These are phyloP conservation scores for Piaya cayana DNA, from an alignment of 2,113 vertebrate genomes.

Conservation along the genomic window DNA sequence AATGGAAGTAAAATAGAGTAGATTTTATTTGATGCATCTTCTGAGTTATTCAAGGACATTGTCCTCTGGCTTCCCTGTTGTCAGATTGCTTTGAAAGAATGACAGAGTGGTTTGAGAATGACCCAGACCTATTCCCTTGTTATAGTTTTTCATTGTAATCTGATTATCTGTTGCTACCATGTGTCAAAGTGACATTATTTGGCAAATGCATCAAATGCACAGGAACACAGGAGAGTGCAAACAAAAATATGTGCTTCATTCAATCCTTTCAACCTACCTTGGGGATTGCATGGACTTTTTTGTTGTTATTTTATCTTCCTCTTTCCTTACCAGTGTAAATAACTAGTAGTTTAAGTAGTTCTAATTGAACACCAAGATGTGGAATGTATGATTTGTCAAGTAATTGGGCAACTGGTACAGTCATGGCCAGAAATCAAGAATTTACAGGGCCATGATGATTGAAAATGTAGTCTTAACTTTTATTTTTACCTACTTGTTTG, in stretches of 20 bases:
- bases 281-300: not conserved
- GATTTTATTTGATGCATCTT: not conserved
- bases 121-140: slow-evolving; percentile 37
- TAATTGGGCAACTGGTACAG: not conserved
- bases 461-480: not conserved
- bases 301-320: not conserved
- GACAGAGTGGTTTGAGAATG: slow-evolving; percentile 19
- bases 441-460: not conserved
- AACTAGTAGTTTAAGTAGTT: not conserved
- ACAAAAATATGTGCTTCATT: slow-evolving; percentile 8
- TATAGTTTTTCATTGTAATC: slow-evolving; percentile 55
- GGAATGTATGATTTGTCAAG: not conserved
- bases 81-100: slow-evolving; percentile 24
- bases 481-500: not conserved
- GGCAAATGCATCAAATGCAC: slow-evolving; percentile 45
- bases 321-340: not conserved
- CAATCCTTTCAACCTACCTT: not conserved
- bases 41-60: slow-evolving; percentile 39
- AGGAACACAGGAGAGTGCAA: not conserved
- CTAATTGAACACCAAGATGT: not conserved
- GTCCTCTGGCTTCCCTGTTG: not conserved
- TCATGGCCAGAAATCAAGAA: not conserved
- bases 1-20: not conserved
- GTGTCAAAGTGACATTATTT: slow-evolving; percentile 62
- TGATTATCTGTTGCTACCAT: slow-evolving; percentile 42